Conservation (phyloP, 2,113 vertebrate genomes). For the Microtus oregoni region DNA sequence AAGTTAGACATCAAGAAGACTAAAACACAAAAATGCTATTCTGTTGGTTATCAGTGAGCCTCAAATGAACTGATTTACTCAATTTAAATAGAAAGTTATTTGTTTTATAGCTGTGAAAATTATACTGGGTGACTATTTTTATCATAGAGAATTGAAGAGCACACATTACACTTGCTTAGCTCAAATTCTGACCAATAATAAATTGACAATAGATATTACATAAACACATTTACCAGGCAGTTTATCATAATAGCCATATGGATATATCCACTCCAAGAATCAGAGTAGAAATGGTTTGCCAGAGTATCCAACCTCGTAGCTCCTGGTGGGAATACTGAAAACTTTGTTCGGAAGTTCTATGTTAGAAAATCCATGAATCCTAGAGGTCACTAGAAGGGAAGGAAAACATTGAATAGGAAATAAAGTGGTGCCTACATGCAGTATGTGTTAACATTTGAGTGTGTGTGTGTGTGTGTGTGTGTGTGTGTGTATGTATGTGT, state of each 20-base stretch:
- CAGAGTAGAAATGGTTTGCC: neutral
- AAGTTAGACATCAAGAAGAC: neutral
- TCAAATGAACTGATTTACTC: neutral
- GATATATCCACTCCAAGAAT: neutral
- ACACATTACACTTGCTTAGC: neutral
- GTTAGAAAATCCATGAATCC: neutral
- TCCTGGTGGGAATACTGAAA: neutral
- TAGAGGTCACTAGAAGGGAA: neutral
- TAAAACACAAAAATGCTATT: neutral
- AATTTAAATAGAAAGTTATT: constrained; percentile 17
- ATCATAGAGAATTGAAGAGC: neutral
- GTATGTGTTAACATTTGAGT: constrained; percentile 33
- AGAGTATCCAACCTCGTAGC: accelerated
- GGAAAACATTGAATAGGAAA: neutral
- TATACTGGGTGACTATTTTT: neutral
- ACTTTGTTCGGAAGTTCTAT: neutral
- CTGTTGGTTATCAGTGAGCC: neutral
- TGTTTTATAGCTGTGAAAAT: neutral
- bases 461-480: constrained; percentile 1
- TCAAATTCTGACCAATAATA: neutral
- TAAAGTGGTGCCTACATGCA: neutral
- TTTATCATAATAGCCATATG: neutral
- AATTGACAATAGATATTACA: neutral
- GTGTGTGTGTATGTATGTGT: constrained; percentile 38
- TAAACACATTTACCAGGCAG: neutral